These are phyloP conservation scores for Alviniconcha marisindica DNA, from an alignment of 1,140 invertebrate genomes.

Conservation along the genomic window DNA sequence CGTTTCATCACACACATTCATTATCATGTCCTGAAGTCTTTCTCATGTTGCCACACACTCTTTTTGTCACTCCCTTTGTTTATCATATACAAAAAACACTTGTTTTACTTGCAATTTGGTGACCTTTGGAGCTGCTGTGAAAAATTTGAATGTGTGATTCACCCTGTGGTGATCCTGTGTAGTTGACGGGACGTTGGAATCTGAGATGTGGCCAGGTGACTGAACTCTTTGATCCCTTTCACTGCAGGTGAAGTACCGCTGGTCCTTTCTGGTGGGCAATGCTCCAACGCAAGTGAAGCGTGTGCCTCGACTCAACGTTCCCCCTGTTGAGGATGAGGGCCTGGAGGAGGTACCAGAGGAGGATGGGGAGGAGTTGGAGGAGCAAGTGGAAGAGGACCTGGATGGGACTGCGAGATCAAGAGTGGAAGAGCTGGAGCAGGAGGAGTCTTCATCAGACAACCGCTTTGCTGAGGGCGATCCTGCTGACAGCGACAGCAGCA, in stretches of 20 bases:
- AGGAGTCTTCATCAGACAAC: slow-evolving; percentile 23
- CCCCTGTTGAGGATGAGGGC: slow-evolving; percentile 21
- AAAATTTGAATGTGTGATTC: too few relatives aligned
- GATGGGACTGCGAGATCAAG: slow-evolving; percentile 33
- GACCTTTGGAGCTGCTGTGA: too few relatives aligned
- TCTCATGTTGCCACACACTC: too few relatives aligned
- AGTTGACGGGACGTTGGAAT: too few relatives aligned
- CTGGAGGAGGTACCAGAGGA: neutral
- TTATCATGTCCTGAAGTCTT: too few relatives aligned
- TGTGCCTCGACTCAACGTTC: neutral
- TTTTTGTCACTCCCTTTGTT: too few relatives aligned
- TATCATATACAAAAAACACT: too few relatives aligned
- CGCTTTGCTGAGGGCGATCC: neutral
- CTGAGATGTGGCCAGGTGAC: too few relatives aligned
- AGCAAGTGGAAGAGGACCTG: slow-evolving; percentile 46
- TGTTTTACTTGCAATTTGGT: too few relatives aligned
- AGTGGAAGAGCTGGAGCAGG: slow-evolving; percentile 39
- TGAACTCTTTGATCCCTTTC: too few relatives aligned
- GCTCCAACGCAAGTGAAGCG: slow-evolving; percentile 61
- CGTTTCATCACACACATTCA: too few relatives aligned
- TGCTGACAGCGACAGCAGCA: neutral
- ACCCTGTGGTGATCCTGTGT: too few relatives aligned
- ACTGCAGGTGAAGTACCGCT: slow-evolving; percentile 61
- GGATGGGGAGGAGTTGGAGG: slow-evolving; percentile 38
- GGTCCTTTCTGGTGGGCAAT: slow-evolving; percentile 75